A percentile compares a stretch with the other conserved stretches of the same genome.
These are phyloP conservation scores for Noctua fimbriata DNA, from an alignment of 2,888 invertebrate genomes.

Conservation along the genomic window DNA sequence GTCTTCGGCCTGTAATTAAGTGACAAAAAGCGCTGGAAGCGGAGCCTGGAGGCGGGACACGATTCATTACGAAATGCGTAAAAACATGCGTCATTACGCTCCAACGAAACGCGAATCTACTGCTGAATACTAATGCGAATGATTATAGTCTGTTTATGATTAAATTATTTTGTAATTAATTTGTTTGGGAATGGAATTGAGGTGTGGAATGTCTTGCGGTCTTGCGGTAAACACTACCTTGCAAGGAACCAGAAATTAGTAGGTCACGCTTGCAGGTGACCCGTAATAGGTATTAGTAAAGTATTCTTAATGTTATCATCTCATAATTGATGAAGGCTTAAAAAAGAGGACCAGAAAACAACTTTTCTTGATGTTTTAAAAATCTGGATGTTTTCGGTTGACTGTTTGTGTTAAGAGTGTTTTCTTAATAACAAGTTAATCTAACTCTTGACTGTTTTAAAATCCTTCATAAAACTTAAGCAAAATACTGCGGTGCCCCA, in stretches of 20 bases:
- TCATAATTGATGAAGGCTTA: too few species aligned
- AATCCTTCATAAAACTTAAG: neutral
- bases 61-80: conserved; percentile 64
- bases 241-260: neutral
- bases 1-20: conserved; percentile 70
- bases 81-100: conserved; percentile 65
- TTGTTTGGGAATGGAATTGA: conserved; percentile 53
- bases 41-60: conserved; percentile 47
- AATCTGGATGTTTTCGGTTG: neutral
- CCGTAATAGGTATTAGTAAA: neutral
- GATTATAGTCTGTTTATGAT: conserved; percentile 46
- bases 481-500: neutral
- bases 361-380: neutral
- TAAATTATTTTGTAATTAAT: conserved; percentile 56
- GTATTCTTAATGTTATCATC: neutral
- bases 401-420: neutral
- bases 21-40: conserved; percentile 66
- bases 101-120: conserved; percentile 50
- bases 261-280: neutral
- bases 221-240: neutral
- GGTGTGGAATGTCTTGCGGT: conserved; percentile 37
- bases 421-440: too few species aligned
- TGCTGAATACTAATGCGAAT: conserved; percentile 61
- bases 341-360: neutral
- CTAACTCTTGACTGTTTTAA: neutral